phyloP scores from a whole-genome alignment of 2,888 invertebrate genomes.

The Drosophila subquinaria region DNA sequence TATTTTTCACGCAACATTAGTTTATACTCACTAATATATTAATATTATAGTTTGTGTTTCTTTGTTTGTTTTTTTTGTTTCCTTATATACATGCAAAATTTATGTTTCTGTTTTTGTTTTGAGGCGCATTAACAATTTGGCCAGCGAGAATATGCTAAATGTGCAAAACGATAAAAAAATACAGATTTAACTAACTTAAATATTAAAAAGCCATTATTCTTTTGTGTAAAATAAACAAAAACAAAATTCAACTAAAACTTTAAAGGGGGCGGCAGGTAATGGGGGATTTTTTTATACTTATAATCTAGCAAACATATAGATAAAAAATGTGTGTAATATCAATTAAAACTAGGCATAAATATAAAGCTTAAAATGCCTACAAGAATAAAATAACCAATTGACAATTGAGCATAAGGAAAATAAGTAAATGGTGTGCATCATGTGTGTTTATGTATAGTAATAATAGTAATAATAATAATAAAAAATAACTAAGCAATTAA shows the following conservation, averaged over 20 bases:
- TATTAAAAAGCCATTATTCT: slow-evolving; percentile 68
- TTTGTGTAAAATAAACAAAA: slow-evolving; percentile 50
- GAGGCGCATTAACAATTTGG: slow-evolving; percentile 50
- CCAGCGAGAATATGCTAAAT: slow-evolving; percentile 44
- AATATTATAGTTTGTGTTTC: slow-evolving; percentile 2
- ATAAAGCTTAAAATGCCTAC: slow-evolving; percentile 52
- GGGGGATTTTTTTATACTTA: slow-evolving; percentile 12
- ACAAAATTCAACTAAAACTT: slow-evolving; percentile 73
- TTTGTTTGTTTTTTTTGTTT: slow-evolving; percentile 1
- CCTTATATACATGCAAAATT: slow-evolving; percentile 17
- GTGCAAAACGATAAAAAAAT: slow-evolving; percentile 38
- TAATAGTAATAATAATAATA: slow-evolving; percentile 19
- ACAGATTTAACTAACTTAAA: slow-evolving; percentile 74
- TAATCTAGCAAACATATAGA: slow-evolving; percentile 37
- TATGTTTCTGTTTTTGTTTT: slow-evolving; percentile 12
- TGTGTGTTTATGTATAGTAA: slow-evolving; percentile 4
- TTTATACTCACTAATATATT: slow-evolving; percentile 10
- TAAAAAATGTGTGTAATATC: slow-evolving; percentile 59
- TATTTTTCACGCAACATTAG: slow-evolving; percentile 18
- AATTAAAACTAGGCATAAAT: slow-evolving; percentile 77
- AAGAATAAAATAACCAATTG: slow-evolving; percentile 27
- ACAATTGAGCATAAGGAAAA: slow-evolving; percentile 67
- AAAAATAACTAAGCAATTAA: slow-evolving; percentile 45
- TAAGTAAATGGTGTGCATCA: slow-evolving; percentile 77
- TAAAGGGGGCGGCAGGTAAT: slow-evolving; percentile 16